These are phyloP conservation scores for Cristatella mucedo DNA, from an alignment of 2,888 invertebrate species.

Conservation along the genomic window DNA sequence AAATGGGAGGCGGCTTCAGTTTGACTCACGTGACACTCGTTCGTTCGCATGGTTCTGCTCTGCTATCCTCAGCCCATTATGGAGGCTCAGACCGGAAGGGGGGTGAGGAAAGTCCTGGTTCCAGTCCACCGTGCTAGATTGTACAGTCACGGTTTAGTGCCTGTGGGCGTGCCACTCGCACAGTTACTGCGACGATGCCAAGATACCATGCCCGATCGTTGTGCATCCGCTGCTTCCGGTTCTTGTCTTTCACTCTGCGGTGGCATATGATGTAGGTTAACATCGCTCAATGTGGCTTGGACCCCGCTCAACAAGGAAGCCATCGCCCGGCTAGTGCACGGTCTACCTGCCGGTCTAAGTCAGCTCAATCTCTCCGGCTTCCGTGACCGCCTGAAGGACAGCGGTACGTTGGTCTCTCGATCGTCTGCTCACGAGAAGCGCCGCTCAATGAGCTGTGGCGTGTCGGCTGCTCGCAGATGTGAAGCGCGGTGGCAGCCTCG, in stretches of 20 bases:
- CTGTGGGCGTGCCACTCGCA: too few relatives aligned
- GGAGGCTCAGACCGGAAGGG: too few relatives aligned
- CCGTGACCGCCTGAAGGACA: conserved; percentile 55
- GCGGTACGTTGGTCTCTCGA: conserved; percentile 39
- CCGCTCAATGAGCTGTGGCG: background rate
- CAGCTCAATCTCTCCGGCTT: conserved; percentile 69
- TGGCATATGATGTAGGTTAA: conserved; percentile 40
- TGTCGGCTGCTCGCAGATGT: background rate
- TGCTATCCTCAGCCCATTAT: too few relatives aligned
- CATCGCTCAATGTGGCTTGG: conserved; percentile 59
- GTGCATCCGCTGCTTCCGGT: too few relatives aligned
- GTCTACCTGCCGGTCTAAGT: conserved; percentile 50
- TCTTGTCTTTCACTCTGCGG: conserved; percentile 12
- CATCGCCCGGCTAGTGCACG: conserved; percentile 47
- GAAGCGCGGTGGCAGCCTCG: background rate
- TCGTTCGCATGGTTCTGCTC: too few relatives aligned
- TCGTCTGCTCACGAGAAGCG: background rate
- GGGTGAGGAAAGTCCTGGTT: too few relatives aligned
- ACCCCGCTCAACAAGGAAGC: conserved; percentile 49
- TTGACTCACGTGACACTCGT: too few relatives aligned
- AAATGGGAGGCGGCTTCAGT: too few relatives aligned
- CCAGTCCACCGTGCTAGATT: too few relatives aligned
- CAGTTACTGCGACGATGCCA: too few relatives aligned
- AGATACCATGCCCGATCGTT: too few relatives aligned
- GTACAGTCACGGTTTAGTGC: too few relatives aligned